A percentile compares a stretch with the other conserved stretches of the same genome.
Conservation (phyloP, 2,113 vertebrate species). For the Psittacus erithacus region DNA sequence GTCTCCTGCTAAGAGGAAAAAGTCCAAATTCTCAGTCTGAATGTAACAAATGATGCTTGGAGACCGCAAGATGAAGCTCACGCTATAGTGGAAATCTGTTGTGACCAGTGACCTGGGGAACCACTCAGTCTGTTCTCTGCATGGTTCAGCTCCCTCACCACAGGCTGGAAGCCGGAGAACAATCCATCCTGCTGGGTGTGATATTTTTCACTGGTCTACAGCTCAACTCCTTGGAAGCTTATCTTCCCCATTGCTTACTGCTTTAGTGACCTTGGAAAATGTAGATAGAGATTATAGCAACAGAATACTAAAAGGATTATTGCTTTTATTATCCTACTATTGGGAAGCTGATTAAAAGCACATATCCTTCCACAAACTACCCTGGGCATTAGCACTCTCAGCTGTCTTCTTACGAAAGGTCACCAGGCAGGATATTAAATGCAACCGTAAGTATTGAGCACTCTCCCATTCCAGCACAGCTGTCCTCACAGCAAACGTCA, state of each 20-base stretch:
- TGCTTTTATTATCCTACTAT: not conserved
- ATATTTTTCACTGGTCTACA: not conserved
- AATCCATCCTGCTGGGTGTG: not conserved
- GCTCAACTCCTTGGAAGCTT: not conserved
- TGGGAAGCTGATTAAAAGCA: constrained; percentile 20
- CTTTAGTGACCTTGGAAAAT: not conserved
- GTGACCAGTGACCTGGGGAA: not conserved
- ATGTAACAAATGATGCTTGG: not conserved
- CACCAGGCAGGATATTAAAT: not conserved
- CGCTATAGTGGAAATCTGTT: not conserved
- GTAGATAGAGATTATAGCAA: not conserved
- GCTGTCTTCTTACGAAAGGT: not conserved
- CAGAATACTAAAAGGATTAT: constrained; percentile 5
- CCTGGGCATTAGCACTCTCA: not conserved
- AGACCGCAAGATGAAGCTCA: not conserved
- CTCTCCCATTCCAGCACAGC: not conserved
- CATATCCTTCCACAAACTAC: not conserved
- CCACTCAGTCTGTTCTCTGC: not conserved
- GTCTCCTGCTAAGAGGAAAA: not conserved
- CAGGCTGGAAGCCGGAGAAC: not conserved
- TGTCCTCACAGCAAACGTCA: not conserved
- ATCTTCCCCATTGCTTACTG: not conserved
- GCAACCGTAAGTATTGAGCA: not conserved
- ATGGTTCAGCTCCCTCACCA: not conserved
- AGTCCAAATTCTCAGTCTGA: not conserved